Evolutionary conservation across 2,888 invertebrate species (phyloP), one percentile per base, ranked within the genome.

Genomic region (Coronaproctus castanopsis): DNA sequence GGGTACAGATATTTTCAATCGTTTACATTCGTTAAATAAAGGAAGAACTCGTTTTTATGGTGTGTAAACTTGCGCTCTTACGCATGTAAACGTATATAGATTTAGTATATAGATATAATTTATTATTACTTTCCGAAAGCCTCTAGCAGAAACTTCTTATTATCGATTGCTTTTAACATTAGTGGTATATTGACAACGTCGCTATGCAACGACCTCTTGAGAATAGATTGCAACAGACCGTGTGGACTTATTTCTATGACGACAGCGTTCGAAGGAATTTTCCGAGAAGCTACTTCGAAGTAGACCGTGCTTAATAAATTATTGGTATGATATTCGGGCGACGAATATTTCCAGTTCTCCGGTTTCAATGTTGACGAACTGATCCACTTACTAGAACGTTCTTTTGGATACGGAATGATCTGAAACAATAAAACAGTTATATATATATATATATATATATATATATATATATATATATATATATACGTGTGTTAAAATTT

Each of bases 311-410:
- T 86, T 69, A 87, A 71, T 22, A 89, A 74, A 70, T 90, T 92
- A 69, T 89, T 89, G 1, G 85, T 84, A 68, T 89, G 88, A 70
- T 95, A 95, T 65, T 88, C 88, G 1, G 92, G 85, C 0, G 89
- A 89, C 1, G 82, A 84, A 2, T 78, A 70, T 63, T 77, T 73
- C 0, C 82, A 80, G 24, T 78, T 75, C 0, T 79, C 74, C 1
- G 72, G 70, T 66, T 78, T 75, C 56, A 86, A 84, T 1, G 89
- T 78, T 0, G 91, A 91, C 0, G 88, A 83, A 61, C 89, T 89
- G 8, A 93, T 72, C 95, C 95, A 95, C 62, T 82, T 81, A 0
- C 75, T 68, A 0, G 85, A 81, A 21, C 92, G 77, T 1, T 73
- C 70, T 66, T 81, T 83, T 0, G 85, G 81, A 0, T 76, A 67